These are phyloP conservation scores for Syrrhaptes paradoxus DNA, from an alignment of 2,113 vertebrate species.

Conservation along the genomic window DNA sequence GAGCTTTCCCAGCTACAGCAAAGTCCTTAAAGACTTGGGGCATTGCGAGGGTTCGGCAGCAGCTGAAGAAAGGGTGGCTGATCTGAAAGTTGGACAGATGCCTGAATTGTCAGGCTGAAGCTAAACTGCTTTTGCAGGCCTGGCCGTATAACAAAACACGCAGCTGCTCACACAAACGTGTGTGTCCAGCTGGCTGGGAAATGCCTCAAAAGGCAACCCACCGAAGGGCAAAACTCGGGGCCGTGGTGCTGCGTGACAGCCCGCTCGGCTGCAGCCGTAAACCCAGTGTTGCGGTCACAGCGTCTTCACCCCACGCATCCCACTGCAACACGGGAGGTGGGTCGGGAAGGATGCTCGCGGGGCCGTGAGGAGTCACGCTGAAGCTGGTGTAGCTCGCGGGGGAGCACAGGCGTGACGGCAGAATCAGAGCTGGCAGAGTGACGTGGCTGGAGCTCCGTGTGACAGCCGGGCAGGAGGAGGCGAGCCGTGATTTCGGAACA, in stretches of 20 bases:
- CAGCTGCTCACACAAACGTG: not conserved
- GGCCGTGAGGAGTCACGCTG: not conserved
- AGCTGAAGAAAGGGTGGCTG: not conserved
- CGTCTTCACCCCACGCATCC: not conserved
- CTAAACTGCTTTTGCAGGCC: not conserved
- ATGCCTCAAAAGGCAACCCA: not conserved
- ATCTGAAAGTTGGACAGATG: not conserved
- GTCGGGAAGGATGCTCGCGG: not conserved
- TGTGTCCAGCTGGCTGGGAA: not conserved
- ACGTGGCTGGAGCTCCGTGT: not conserved
- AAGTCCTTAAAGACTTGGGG: not conserved
- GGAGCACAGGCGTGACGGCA: not conserved
- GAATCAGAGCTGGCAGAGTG: not conserved
- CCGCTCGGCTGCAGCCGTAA: not conserved
- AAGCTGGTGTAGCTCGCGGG: not conserved
- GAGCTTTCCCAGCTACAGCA: not conserved
- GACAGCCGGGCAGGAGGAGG: not conserved
- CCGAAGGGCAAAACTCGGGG: not conserved
- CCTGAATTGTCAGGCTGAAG: not conserved
- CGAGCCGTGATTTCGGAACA: fast-evolving
- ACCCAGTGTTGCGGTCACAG: fast-evolving
- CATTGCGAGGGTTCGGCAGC: not conserved
- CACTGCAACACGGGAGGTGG: not conserved
- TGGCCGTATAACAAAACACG: not conserved
- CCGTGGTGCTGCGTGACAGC: not conserved